phyloP scores from a whole-genome alignment of 2,113 vertebrate genomes.

The Protobothrops flavoviridis region DNA sequence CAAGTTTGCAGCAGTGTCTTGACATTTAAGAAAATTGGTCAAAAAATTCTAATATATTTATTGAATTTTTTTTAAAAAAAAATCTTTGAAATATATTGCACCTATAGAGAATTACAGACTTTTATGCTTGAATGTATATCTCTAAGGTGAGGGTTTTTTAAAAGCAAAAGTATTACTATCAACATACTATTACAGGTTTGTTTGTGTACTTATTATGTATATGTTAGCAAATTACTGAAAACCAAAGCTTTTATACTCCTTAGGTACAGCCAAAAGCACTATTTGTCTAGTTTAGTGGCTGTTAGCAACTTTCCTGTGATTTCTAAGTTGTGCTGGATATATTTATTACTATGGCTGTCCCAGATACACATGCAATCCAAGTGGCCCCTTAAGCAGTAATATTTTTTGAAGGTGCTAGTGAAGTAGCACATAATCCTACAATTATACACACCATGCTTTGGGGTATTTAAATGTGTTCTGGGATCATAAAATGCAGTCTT shows the following conservation, averaged over 20 bases:
- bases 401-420: background rate
- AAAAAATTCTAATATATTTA: conserved; percentile 37
- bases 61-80: conserved; percentile 18
- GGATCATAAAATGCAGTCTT: background rate
- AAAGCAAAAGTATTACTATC: conserved; percentile 39
- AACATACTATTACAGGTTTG: conserved; percentile 51
- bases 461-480: background rate
- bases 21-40: conserved; percentile 42
- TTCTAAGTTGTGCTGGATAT: conserved; percentile 51
- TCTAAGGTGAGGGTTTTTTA: conserved; percentile 45
- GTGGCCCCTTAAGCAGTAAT: background rate
- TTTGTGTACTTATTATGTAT: conserved; percentile 57
- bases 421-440: background rate
- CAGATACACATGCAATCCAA: conserved; percentile 30
- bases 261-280: conserved; percentile 48
- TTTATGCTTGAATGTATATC: conserved; percentile 58
- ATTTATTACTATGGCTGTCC: conserved; percentile 36
- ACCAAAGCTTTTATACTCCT: conserved; percentile 73
- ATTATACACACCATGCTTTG: background rate
- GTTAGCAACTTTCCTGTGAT: conserved; percentile 35
- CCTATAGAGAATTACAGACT: conserved; percentile 22
- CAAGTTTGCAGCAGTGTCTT: conserved; percentile 13
- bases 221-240: conserved; percentile 62
- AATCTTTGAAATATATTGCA: conserved; percentile 41
- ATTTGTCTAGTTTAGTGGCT: conserved; percentile 52